Percentiles rank a stretch among this genome's conserved stretches.
These are phyloP conservation scores for Forbesichthys agassizii DNA, from an alignment of 2,113 vertebrate genomes.

Conservation along the genomic window DNA sequence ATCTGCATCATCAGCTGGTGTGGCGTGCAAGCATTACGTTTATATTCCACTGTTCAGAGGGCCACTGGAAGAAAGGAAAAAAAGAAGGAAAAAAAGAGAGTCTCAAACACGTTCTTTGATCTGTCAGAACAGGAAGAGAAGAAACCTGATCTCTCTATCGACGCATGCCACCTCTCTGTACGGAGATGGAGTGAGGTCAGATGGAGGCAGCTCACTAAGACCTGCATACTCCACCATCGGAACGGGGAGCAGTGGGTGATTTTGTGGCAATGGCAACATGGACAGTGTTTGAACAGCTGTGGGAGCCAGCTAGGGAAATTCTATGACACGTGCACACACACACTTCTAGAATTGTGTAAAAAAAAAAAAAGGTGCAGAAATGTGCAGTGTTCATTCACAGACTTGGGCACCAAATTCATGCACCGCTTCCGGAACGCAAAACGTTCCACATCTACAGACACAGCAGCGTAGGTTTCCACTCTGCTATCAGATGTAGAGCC, in stretches of 20 bases:
- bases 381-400: conserved; percentile 40
- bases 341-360: not conserved
- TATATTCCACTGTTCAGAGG: conserved; percentile 33
- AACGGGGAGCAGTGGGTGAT: conserved; percentile 46
- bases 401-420: conserved; percentile 50
- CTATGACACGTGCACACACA: conserved; percentile 34
- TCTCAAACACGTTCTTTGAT: conserved; percentile 68
- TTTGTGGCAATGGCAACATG: conserved; percentile 22
- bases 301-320: conserved; percentile 29
- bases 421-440: conserved; percentile 50
- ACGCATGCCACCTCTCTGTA: conserved; percentile 57
- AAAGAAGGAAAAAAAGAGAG: conserved; percentile 48
- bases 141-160: conserved; percentile 60
- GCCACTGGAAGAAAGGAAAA: conserved; percentile 19
- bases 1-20: conserved; percentile 27
- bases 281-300: conserved; percentile 65
- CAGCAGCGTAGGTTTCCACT: conserved; percentile 52
- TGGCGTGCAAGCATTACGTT: conserved; percentile 30
- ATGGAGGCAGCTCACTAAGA: conserved; percentile 43
- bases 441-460: conserved; percentile 46
- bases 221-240: conserved; percentile 40
- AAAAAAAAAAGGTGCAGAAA: not conserved
- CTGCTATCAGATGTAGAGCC: conserved; percentile 60
- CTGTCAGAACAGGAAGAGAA: conserved; percentile 52
- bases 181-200: conserved; percentile 51